Evolutionary conservation across 2,797 vertebrate species (phyloP).

Genomic region (Petrocephalus schoutedeni): DNA sequence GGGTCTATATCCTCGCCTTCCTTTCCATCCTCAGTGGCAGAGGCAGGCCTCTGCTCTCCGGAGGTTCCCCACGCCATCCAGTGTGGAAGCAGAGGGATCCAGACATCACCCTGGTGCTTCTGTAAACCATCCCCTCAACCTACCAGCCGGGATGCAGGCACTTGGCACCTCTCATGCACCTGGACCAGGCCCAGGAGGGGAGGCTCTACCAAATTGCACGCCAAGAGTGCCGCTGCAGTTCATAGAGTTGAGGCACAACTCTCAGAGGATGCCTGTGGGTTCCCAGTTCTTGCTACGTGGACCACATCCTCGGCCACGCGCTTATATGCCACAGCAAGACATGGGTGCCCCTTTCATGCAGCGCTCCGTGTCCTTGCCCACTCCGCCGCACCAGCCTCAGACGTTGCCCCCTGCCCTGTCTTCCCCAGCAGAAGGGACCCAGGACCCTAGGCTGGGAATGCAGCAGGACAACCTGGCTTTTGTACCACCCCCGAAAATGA

Average conservation of each 20-base stretch:
- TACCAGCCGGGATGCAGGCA: conserved; percentile 61
- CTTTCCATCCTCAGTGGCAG: conserved; percentile 73
- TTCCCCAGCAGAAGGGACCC: conserved; percentile 57
- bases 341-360: conserved; percentile 57
- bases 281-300: conserved; percentile 70
- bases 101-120: conserved; percentile 67
- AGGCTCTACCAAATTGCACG: conserved; percentile 58
- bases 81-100: conserved; percentile 64
- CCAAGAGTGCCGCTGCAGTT: conserved; percentile 79
- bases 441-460: conserved; percentile 55
- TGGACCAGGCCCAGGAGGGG: conserved; percentile 54
- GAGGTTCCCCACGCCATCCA: conserved; percentile 71
- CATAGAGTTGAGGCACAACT: conserved; percentile 90
- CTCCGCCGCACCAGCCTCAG: neutral
- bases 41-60: conserved; percentile 58
- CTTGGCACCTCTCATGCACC: conserved; percentile 65
- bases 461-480: conserved; percentile 56
- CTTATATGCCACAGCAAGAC: conserved; percentile 76
- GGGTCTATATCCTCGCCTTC: conserved; percentile 76
- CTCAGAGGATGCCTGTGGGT: conserved; percentile 74
- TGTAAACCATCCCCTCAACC: conserved; percentile 49
- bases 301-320: conserved; percentile 71
- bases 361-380: conserved; percentile 58
- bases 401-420: conserved; percentile 38
- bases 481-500: conserved; percentile 29